Evolutionary conservation across 1,140 invertebrate genomes (phyloP).

Genomic region (Pachypsylla venusta): DNA sequence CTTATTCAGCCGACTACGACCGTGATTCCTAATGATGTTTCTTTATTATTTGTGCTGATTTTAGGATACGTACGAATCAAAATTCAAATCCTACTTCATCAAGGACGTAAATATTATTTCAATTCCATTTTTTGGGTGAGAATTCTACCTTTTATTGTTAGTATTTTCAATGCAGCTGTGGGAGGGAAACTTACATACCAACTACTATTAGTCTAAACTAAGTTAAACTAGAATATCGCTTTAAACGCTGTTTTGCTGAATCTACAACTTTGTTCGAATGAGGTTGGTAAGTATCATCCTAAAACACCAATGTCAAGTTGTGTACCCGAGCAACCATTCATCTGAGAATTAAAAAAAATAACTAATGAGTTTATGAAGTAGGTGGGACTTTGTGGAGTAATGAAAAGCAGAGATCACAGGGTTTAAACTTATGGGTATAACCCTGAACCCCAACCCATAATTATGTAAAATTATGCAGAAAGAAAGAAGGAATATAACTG

Average conservation of each 20-base stretch:
- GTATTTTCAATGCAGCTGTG: background rate
- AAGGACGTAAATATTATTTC: slow-evolving; percentile 40
- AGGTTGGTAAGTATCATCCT: too few species aligned
- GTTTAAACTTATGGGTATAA: background rate
- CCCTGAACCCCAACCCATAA: background rate
- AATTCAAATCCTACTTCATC: slow-evolving; percentile 49
- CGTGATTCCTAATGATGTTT: background rate
- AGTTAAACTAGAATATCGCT: background rate
- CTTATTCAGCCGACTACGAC: background rate
- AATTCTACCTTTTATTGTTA: background rate
- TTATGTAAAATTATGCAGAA: background rate
- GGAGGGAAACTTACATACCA: background rate
- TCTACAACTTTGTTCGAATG: too few species aligned
- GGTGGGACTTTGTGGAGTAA: background rate
- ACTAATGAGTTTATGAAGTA: too few species aligned
- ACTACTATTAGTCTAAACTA: background rate
- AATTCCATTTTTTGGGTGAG: slow-evolving; percentile 34
- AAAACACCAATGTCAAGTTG: too few species aligned
- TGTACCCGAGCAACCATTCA: too few species aligned
- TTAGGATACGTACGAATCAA: slow-evolving; percentile 50
- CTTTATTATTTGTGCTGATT: slow-evolving; percentile 12
- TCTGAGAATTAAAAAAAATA: too few species aligned
- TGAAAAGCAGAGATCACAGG: background rate
- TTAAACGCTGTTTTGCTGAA: too few species aligned
- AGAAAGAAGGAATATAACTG: background rate